Percentiles rank a stretch among this genome's conserved stretches.
Conservation (phyloP, 2,797 vertebrate genomes). For the Sebastes cheni region DNA sequence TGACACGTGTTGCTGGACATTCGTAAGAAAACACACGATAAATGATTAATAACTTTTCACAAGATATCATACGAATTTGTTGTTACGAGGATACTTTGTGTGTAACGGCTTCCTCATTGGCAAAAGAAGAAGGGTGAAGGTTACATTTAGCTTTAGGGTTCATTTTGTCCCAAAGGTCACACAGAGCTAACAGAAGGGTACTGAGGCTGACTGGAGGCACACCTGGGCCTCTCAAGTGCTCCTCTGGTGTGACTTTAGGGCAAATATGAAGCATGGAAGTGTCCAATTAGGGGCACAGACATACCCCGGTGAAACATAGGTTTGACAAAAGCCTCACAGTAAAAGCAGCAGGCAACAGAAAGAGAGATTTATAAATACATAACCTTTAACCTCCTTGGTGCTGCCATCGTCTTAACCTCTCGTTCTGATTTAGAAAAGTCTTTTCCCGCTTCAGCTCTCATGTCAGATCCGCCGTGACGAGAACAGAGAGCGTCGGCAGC, state of each 20-base stretch:
- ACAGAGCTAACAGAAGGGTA: neutral
- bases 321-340: neutral
- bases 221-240: neutral
- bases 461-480: slow-evolving; percentile 4
- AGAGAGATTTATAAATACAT: slow-evolving; percentile 29
- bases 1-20: too few relatives aligned
- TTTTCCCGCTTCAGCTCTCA: slow-evolving; percentile 1
- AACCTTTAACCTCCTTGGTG: neutral
- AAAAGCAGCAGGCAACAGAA: neutral
- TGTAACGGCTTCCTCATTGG: too few relatives aligned
- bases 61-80: too few relatives aligned
- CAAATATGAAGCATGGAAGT: neutral
- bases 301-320: neutral
- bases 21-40: too few relatives aligned
- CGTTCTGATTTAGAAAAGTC: slow-evolving; percentile 27
- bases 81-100: too few relatives aligned
- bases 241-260: neutral
- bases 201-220: neutral
- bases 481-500: slow-evolving; percentile 23
- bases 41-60: too few relatives aligned
- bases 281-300: neutral
- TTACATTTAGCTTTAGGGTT: slow-evolving; percentile 2
- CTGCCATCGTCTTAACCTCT: slow-evolving; percentile 25
- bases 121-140: neutral
- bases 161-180: neutral